Conservation (phyloP, 2,113 vertebrate genomes). For the Psettodes erumei region DNA sequence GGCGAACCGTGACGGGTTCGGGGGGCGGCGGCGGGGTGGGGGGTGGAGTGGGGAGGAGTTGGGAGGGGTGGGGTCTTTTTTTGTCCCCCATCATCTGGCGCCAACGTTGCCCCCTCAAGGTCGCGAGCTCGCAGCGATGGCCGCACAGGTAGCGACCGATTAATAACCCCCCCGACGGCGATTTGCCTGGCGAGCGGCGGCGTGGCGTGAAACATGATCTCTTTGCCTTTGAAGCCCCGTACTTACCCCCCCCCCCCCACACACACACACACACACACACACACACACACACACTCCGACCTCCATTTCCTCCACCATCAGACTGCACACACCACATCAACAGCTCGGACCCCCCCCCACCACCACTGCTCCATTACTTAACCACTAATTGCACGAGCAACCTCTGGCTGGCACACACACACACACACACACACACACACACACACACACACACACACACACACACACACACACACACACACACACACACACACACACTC, state of each 20-base stretch:
- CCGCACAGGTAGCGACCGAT: conserved; percentile 27
- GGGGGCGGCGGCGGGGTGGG: too few relatives aligned
- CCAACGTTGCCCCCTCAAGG: too few relatives aligned
- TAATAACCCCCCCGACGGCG: conserved; percentile 52
- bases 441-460: too few relatives aligned
- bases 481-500: too few relatives aligned
- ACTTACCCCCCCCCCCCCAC: not conserved
- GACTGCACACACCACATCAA: conserved; percentile 47
- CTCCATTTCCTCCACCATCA: conserved; percentile 30
- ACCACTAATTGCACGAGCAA: conserved; percentile 60
- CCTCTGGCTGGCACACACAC: too few relatives aligned
- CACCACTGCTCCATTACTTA: conserved; percentile 56
- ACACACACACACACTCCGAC: not conserved
- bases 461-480: too few relatives aligned
- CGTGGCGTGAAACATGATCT: conserved; percentile 53
- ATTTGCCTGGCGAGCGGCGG: conserved; percentile 38
- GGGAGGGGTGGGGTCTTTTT: too few relatives aligned
- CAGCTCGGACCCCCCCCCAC: conserved; percentile 31
- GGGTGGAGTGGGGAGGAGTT: too few relatives aligned
- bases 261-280: too few relatives aligned
- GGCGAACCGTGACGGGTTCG: too few relatives aligned
- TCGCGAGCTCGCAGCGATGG: not conserved
- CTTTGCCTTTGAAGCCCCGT: conserved; percentile 39
- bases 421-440: too few relatives aligned
- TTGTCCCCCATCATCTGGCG: too few relatives aligned